phyloP scores from a whole-genome alignment of 1,140 invertebrate genomes.

The Ruditapes philippinarum region DNA sequence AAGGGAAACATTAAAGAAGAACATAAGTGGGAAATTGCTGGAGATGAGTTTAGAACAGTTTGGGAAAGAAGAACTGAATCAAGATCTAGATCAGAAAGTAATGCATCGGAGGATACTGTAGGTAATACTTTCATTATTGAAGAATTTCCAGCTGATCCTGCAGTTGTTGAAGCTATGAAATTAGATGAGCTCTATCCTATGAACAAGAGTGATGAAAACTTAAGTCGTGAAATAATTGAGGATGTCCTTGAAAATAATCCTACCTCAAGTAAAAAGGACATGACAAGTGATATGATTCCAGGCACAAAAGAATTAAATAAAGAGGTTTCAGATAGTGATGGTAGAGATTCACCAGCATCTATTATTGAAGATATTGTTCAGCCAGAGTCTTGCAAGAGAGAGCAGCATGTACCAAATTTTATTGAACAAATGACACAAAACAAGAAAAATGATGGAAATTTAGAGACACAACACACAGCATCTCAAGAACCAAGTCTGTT shows the following conservation, averaged over 20 bases:
- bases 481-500: neutral
- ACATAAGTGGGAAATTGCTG: constrained; percentile 53
- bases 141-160: neutral
- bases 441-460: neutral
- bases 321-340: neutral
- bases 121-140: neutral
- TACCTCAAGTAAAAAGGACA: neutral
- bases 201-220: neutral
- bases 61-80: constrained; percentile 46
- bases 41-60: constrained; percentile 50
- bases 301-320: neutral
- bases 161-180: neutral
- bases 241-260: constrained; percentile 1
- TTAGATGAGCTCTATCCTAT: neutral
- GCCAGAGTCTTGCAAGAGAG: neutral
- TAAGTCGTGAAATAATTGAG: neutral
- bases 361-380: constrained; percentile 7
- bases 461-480: neutral
- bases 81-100: constrained; percentile 33
- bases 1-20: constrained; percentile 2
- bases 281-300: neutral
- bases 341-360: neutral
- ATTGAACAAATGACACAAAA: neutral
- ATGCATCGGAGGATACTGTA: constrained; percentile 15
- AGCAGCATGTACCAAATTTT: neutral